A percentile compares a stretch with the other conserved stretches of the same genome.
Evolutionary conservation across 2,888 invertebrate genomes (phyloP).

Genomic region (Harpalus rufipes): DNA sequence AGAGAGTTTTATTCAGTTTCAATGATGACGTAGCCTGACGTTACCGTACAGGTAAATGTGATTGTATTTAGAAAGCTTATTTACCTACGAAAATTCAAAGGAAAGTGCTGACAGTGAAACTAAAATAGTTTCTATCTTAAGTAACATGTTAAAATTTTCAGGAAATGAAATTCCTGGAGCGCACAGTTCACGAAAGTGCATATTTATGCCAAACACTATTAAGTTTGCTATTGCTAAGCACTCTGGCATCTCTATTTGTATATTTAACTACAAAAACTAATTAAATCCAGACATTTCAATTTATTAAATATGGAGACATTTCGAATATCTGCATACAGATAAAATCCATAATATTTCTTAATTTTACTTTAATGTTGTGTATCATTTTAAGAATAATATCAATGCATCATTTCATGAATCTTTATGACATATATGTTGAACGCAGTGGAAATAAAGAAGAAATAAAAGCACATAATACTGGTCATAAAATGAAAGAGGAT

Average conservation of each 20-base stretch:
- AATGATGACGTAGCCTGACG: slow-evolving; percentile 21
- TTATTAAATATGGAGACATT: neutral
- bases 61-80: slow-evolving; percentile 40
- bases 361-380: neutral
- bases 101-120: slow-evolving; percentile 32
- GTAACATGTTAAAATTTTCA: slow-evolving; percentile 23
- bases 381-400: neutral
- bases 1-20: slow-evolving; percentile 49
- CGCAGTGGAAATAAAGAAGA: neutral
- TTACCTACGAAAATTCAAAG: slow-evolving; percentile 23
- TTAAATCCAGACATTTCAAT: neutral
- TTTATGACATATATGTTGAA: neutral
- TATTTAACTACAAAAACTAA: neutral
- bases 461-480: neutral
- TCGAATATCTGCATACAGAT: too few species aligned
- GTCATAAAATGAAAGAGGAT: neutral
- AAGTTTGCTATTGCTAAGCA: neutral
- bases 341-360: too few species aligned
- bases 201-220: neutral
- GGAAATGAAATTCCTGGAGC: neutral
- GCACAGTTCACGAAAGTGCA: neutral
- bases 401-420: neutral
- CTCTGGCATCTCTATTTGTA: neutral
- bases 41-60: neutral
- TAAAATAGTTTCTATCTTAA: slow-evolving; percentile 26